Conservation (phyloP, 2,113 vertebrate species). For the Heliornis fulica region DNA sequence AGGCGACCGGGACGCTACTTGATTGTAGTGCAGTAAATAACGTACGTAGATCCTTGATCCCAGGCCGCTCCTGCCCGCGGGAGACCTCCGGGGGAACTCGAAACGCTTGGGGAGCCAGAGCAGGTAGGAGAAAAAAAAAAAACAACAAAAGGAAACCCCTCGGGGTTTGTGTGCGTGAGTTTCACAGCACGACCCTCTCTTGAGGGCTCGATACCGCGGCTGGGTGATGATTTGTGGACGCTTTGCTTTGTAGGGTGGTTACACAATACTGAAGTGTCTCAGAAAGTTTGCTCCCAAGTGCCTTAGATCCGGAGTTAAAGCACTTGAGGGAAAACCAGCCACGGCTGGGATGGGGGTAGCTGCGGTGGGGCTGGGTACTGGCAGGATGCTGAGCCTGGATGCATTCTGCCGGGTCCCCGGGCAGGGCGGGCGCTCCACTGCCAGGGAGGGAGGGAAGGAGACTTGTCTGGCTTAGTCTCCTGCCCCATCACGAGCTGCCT, state of each 20-base stretch:
- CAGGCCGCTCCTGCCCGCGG: slow-evolving; percentile 35
- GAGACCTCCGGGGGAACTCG: slow-evolving; percentile 56
- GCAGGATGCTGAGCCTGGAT: neutral
- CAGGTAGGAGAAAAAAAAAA: neutral
- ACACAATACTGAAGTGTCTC: fast-evolving
- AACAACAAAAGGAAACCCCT: neutral
- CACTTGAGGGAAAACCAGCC: neutral
- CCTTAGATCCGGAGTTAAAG: neutral
- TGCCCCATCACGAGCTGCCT: neutral
- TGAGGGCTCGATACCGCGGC: fast-evolving
- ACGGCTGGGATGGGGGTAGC: neutral
- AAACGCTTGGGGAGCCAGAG: neutral
- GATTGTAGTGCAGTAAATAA: slow-evolving; percentile 45
- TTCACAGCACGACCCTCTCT: neutral
- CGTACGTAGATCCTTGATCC: slow-evolving; percentile 51
- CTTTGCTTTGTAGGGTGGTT: neutral
- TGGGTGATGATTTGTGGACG: neutral
- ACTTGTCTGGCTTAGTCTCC: neutral
- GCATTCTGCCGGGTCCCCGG: fast-evolving
- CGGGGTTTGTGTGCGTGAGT: neutral
- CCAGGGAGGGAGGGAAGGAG: neutral
- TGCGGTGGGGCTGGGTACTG: neutral
- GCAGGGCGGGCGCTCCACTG: neutral
- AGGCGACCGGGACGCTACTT: slow-evolving; percentile 81
- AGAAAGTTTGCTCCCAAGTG: neutral